Evolutionary conservation across 2,113 vertebrate genomes (phyloP), one percentile per base, ranked within the genome.

Genomic region (Peromyscus californicus): DNA sequence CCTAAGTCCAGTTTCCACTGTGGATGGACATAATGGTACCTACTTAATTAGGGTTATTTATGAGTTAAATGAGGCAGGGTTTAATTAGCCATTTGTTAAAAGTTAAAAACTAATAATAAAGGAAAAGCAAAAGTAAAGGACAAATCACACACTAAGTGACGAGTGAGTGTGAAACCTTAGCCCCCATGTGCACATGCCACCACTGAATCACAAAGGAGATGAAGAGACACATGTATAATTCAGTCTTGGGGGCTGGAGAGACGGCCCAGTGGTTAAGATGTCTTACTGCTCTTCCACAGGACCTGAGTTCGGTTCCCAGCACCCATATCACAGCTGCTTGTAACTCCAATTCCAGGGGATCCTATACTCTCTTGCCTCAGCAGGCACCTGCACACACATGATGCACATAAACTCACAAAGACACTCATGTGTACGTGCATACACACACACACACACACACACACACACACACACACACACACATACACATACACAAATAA

Each of bases 101-200:
- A 72, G 54, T 21, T 75, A 88, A 83, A 63, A 16, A 45, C 63
- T 22, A 21, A 42, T n/a, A n/a, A 39, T 39, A 76, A 48, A 63
- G 11, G 5, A 65, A 69, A 93, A 31, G 51, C 11, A 59, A 78
- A 89, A 76, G 15, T 67, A 89, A 96, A 93, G 42, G 59, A 36
- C 33, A n/a, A 72, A 45, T 67, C 26, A 70, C 39, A 82, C 3
- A 45, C 36, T 21, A 91, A 80, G 63, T 48, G 80, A 72, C 33
- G 80, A 61, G 63, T 67, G 95, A 85, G 87, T 80, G 76, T 94
- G 67, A 94, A 89, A 83, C 36, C 69, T 51, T 84, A 74, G 78
- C 75, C 69, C 31, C 42, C 5, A 3, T 17, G 33, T 72, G 39
- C 48, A 33, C 10, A 57, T 0, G 21, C 36, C 70, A 84, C n/a